phyloP scores from a whole-genome alignment of 2,113 vertebrate genomes.

The Perca schrenkii region DNA sequence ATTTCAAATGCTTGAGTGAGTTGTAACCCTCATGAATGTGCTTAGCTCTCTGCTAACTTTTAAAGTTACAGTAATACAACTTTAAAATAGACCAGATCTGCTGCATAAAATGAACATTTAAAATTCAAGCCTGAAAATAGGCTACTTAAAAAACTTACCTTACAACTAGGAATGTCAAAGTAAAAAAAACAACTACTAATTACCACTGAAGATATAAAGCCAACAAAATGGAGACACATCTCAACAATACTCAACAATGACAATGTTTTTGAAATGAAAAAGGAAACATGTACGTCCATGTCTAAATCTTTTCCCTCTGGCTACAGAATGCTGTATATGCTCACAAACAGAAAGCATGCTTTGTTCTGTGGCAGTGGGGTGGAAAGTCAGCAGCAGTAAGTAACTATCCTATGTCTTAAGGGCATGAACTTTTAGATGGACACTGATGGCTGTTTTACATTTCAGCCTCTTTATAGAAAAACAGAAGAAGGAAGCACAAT shows the following conservation, averaged over 20 bases:
- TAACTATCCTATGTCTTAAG: slow-evolving; percentile 43
- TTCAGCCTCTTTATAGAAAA: neutral
- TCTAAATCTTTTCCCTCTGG: slow-evolving; percentile 8
- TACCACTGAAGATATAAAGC: neutral
- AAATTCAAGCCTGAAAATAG: neutral
- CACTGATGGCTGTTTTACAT: slow-evolving; percentile 2
- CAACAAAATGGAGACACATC: neutral
- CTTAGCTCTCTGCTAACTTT: slow-evolving; percentile 18
- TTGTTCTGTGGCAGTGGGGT: slow-evolving; percentile 27
- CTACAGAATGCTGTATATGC: neutral
- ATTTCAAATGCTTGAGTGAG: slow-evolving; percentile 31
- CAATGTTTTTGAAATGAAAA: neutral
- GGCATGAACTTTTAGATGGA: slow-evolving; percentile 15
- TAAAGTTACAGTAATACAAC: slow-evolving; percentile 8
- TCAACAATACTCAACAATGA: neutral
- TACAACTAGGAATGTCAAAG: neutral
- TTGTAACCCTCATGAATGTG: slow-evolving; percentile 36
- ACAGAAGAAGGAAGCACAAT: neutral
- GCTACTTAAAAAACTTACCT: neutral
- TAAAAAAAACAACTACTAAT: neutral
- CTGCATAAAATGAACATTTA: slow-evolving; percentile 1
- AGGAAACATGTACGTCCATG: neutral
- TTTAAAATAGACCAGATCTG: neutral
- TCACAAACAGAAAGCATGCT: slow-evolving; percentile 15
- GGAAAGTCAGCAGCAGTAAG: slow-evolving; percentile 27